Conservation (phyloP, 1,140 invertebrate genomes). For the Drosophila kurseongensis region DNA sequence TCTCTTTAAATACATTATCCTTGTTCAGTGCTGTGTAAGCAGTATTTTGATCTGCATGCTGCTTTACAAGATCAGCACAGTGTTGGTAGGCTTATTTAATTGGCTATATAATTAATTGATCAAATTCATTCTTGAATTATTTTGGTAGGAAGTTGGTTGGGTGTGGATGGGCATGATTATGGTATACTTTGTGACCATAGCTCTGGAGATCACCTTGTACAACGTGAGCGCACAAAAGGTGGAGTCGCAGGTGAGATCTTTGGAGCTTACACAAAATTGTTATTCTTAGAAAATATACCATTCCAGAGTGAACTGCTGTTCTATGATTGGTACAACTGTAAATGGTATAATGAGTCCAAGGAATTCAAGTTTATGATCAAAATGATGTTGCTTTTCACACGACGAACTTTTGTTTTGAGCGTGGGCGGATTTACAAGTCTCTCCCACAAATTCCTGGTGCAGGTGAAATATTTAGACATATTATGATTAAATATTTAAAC, state of each 20-base stretch:
- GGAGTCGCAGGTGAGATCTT: constrained; percentile 49
- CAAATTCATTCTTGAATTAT: not conserved
- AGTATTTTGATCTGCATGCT: constrained; percentile 74
- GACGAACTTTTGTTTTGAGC: constrained; percentile 51
- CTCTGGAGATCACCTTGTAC: constrained; percentile 65
- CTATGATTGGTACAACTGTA: constrained; percentile 66
- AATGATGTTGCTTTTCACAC: constrained; percentile 66
- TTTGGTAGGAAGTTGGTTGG: constrained; percentile 51
- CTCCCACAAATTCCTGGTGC: constrained; percentile 64
- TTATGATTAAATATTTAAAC: not conserved
- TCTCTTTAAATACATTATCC: constrained; percentile 67
- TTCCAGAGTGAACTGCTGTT: constrained; percentile 61
- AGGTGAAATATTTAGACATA: constrained; percentile 25
- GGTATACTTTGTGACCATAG: constrained; percentile 67
- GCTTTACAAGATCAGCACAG: constrained; percentile 69
- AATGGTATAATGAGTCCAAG: constrained; percentile 65
- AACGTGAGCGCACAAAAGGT: constrained; percentile 67
- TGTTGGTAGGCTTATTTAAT: constrained; percentile 35
- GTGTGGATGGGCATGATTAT: constrained; percentile 73
- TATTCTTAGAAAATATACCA: not conserved
- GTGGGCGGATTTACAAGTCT: constrained; percentile 72
- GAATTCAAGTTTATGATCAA: constrained; percentile 70
- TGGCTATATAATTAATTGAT: not conserved
- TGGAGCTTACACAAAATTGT: not conserved
- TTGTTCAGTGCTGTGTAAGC: constrained; percentile 66